phyloP scores from a whole-genome alignment of 2,113 vertebrate species.

The Dendrocopos noguchii region DNA sequence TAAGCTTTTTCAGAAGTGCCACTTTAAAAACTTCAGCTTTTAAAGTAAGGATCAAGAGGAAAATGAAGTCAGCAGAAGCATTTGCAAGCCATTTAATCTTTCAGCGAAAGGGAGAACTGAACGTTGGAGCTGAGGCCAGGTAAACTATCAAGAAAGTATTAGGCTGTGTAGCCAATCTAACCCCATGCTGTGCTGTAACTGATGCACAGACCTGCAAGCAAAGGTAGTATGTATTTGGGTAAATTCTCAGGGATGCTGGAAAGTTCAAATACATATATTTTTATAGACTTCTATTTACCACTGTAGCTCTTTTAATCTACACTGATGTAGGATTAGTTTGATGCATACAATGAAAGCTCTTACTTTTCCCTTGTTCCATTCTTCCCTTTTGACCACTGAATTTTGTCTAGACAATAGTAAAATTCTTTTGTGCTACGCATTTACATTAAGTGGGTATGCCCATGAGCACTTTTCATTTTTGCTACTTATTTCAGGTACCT shows the following conservation, averaged over 20 bases:
- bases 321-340: neutral
- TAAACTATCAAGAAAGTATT: neutral
- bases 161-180: neutral
- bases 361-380: neutral
- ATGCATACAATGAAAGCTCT: neutral
- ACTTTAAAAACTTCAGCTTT: neutral
- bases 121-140: neutral
- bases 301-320: neutral
- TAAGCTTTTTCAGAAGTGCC: conserved; percentile 5
- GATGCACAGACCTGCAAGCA: neutral
- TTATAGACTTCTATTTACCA: neutral
- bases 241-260: neutral
- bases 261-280: neutral
- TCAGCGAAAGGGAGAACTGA: neutral
- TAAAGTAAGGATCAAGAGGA: neutral
- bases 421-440: neutral
- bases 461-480: neutral
- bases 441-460: neutral
- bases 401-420: neutral
- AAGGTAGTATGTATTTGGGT: neutral
- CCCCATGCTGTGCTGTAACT: neutral
- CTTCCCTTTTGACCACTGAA: neutral
- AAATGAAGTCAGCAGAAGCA: neutral
- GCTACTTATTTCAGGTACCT: neutral
- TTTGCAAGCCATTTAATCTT: conserved; percentile 3